Conservation (phyloP, 2,797 vertebrate species). For the Agapornis canus region DNA sequence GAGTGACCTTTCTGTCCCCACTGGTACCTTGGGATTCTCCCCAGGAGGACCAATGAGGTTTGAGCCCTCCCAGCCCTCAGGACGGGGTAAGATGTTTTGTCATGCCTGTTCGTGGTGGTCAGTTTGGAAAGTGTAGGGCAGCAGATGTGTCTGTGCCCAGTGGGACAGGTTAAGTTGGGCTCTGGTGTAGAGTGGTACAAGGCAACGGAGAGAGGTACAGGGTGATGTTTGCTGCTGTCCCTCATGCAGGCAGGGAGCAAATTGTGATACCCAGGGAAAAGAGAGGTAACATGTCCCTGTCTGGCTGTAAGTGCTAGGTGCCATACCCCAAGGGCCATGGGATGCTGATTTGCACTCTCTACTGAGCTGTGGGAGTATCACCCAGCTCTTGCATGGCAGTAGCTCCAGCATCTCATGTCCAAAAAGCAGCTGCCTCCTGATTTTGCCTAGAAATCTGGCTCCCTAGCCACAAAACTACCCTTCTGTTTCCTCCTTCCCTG, state of each 20-base stretch:
- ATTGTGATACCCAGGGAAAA: background rate
- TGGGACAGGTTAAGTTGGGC: accelerated
- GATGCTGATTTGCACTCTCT: background rate
- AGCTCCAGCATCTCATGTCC: background rate
- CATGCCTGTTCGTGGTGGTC: accelerated
- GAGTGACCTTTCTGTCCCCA: background rate
- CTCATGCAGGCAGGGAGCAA: background rate
- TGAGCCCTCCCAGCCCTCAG: background rate
- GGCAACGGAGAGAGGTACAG: background rate
- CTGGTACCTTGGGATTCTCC: background rate
- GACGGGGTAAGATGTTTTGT: background rate
- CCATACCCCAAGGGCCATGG: accelerated
- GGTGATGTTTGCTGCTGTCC: background rate
- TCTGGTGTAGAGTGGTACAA: background rate
- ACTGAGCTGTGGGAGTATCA: background rate
- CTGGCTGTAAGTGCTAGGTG: background rate
- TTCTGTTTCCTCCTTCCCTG: background rate
- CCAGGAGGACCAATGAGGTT: background rate
- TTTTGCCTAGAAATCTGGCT: background rate
- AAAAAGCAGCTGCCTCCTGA: background rate
- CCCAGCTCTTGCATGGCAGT: background rate
- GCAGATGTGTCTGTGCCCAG: accelerated
- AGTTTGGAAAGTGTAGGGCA: background rate
- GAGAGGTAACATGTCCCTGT: background rate
- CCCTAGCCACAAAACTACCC: background rate